A percentile compares a stretch with the other conserved stretches of the same genome.
Evolutionary conservation across 2,797 vertebrate species (phyloP).

Genomic region (Hippopotamyrus pictus): DNA sequence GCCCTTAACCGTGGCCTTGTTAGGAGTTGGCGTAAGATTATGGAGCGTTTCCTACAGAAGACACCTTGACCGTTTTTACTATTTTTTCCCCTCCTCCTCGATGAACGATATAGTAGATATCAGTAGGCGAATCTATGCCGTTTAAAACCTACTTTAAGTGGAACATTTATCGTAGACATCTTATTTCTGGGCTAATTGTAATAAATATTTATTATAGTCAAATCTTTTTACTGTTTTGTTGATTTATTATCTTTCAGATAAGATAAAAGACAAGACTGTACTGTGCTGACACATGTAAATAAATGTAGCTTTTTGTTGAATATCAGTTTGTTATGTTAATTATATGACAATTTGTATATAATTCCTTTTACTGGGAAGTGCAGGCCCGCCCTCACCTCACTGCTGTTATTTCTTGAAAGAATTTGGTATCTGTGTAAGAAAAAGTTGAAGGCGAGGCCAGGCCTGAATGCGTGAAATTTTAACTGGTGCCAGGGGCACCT

Average conservation of each 20-base stretch:
- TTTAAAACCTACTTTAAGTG: neutral
- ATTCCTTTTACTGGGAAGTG: neutral
- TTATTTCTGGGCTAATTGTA: neutral
- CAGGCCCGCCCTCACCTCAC: neutral
- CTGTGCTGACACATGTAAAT: neutral
- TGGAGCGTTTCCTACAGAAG: neutral
- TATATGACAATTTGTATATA: neutral
- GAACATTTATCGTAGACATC: neutral
- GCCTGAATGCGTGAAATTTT: constrained; percentile 9
- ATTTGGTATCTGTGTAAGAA: neutral
- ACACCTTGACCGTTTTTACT: neutral
- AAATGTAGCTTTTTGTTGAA: neutral
- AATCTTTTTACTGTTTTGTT: neutral
- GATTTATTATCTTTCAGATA: neutral
- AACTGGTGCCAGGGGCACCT: neutral
- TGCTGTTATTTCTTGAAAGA: neutral
- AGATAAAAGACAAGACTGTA: neutral
- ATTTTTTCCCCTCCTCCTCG: neutral
- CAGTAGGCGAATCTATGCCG: neutral
- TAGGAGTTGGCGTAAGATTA: neutral
- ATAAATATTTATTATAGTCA: neutral
- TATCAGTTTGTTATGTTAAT: neutral
- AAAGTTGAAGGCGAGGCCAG: neutral
- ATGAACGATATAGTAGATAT: neutral
- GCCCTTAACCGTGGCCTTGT: neutral